Evolutionary conservation across 2,888 invertebrate species (phyloP).

Genomic region (Polydrusus pterygomalis): DNA sequence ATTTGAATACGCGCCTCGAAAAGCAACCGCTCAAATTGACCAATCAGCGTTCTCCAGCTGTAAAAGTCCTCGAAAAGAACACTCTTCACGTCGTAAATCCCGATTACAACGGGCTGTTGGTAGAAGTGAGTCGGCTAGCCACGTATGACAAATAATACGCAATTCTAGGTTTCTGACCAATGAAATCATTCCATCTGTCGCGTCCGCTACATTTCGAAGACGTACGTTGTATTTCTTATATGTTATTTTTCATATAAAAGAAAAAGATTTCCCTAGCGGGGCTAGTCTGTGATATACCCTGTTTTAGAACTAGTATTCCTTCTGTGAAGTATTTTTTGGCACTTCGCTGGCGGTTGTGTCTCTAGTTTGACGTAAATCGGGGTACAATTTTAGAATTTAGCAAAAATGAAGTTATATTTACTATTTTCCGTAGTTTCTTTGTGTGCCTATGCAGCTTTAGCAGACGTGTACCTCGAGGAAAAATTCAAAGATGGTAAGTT

Average conservation of each 20-base stretch:
- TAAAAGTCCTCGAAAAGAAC: conserved; percentile 57
- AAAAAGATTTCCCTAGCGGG: conserved; percentile 48
- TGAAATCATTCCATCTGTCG: conserved; percentile 72
- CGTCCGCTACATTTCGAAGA: conserved; percentile 59
- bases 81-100: conserved; percentile 57
- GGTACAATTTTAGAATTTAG: conserved; percentile 58
- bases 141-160: conserved; percentile 60
- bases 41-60: conserved; percentile 67
- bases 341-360: conserved; percentile 64
- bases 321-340: conserved; percentile 63
- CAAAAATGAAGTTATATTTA: conserved; percentile 68
- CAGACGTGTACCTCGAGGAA: conserved; percentile 86
- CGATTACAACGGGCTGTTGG: conserved; percentile 14
- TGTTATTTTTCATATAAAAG: conserved; percentile 46
- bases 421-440: conserved; percentile 74
- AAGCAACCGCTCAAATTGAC: conserved; percentile 51
- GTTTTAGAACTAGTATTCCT: conserved; percentile 45
- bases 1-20: conserved; percentile 61
- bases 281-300: conserved; percentile 60
- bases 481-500: conserved; percentile 87
- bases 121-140: conserved; percentile 46
- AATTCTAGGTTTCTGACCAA: conserved; percentile 64
- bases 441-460: conserved; percentile 76
- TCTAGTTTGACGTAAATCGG: conserved; percentile 63
- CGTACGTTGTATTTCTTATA: conserved; percentile 53